phyloP scores from a whole-genome alignment of 2,113 vertebrate species.

The Spilogale gracilis region DNA sequence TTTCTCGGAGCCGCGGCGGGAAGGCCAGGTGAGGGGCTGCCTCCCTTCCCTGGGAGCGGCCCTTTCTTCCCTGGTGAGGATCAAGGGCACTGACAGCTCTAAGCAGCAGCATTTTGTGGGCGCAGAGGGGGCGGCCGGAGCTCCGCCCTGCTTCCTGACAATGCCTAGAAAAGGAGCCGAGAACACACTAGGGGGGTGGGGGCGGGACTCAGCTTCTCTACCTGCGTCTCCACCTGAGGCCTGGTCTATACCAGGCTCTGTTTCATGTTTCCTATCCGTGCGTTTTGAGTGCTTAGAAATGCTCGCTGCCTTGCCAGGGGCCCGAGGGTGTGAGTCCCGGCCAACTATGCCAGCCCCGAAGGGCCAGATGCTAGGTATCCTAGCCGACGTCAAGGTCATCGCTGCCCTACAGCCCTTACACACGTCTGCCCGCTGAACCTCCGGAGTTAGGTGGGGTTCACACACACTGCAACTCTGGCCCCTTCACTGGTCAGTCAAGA shows the following conservation, averaged over 20 bases:
- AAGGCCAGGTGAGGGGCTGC: background rate
- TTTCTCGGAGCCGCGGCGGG: background rate
- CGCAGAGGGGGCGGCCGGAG: background rate
- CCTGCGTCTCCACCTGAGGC: background rate
- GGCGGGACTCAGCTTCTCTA: background rate
- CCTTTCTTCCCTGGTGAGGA: background rate
- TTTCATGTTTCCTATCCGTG: background rate
- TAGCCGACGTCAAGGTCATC: background rate
- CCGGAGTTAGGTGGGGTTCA: fast-evolving
- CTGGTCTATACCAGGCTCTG: background rate
- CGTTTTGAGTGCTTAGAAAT: background rate
- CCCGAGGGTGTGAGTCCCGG: background rate
- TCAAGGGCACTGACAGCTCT: background rate
- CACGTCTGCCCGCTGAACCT: background rate
- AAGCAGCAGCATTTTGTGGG: background rate
- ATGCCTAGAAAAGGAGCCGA: background rate
- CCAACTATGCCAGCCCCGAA: background rate
- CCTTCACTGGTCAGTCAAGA: background rate
- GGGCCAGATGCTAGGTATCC: background rate
- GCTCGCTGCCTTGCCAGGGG: background rate
- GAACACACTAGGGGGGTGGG: background rate
- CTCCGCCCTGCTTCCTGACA: background rate
- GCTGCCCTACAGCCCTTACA: background rate
- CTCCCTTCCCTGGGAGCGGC: fast-evolving
- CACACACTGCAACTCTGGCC: background rate